phyloP scores from a whole-genome alignment of 2,797 vertebrate species.

The Galaxias olidus region DNA sequence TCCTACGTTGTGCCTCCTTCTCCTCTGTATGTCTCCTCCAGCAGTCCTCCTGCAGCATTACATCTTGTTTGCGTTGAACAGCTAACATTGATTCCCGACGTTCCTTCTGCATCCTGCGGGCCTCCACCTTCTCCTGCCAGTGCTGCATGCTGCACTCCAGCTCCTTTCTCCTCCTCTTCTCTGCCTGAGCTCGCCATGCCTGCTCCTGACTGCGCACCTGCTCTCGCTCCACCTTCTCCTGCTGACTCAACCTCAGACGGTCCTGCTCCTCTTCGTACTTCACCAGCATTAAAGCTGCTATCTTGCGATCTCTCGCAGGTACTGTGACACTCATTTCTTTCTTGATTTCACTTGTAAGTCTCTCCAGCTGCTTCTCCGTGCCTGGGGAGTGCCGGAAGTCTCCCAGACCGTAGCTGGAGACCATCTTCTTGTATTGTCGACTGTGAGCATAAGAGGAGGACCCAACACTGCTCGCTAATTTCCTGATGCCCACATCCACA shows the following conservation, averaged over 20 bases:
- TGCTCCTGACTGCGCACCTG: constrained; percentile 65
- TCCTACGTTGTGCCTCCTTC: constrained; percentile 50
- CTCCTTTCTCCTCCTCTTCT: constrained; percentile 60
- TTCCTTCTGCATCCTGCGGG: constrained; percentile 48
- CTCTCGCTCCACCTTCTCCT: constrained; percentile 68
- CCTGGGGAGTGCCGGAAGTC: constrained; percentile 60
- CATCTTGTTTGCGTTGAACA: constrained; percentile 34
- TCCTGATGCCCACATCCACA: constrained; percentile 48
- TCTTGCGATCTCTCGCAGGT: constrained; percentile 79
- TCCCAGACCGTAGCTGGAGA: constrained; percentile 65
- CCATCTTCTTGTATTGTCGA: constrained; percentile 39
- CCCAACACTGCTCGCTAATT: constrained; percentile 24
- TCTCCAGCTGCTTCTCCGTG: constrained; percentile 59
- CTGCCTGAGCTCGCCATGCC: constrained; percentile 45
- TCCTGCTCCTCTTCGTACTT: constrained; percentile 74
- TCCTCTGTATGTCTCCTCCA: constrained; percentile 62
- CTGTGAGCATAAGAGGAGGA: constrained; percentile 24
- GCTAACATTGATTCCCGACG: constrained; percentile 33
- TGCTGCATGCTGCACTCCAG: constrained; percentile 57
- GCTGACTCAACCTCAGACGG: constrained; percentile 55
- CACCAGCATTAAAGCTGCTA: constrained; percentile 81
- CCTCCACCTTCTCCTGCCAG: constrained; percentile 69
- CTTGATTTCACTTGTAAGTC: constrained; percentile 60
- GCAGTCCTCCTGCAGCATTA: constrained; percentile 50
- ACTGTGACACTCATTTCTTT: constrained; percentile 64